Base-by-base conservation (phyloP, 92 coral and sea anemone species). In the Zoanthus solanderi region DNA sequence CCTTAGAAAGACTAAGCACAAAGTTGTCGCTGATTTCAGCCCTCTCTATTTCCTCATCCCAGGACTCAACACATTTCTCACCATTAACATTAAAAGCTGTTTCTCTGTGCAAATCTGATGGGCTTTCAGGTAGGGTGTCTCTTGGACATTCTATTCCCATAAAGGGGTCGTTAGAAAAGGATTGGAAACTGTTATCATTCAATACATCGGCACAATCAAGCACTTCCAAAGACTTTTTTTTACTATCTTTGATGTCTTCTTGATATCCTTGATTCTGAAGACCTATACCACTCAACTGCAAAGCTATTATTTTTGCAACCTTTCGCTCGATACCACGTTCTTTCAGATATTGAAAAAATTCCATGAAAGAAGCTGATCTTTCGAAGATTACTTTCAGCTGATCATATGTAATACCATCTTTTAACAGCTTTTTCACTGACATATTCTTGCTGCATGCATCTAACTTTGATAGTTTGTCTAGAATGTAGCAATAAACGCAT, bases 281-380 rank as follows among this genome's bases (percentile, higher is more conserved):
- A 3, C 99, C 99, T 69, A 88, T 75, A 60, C 94, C 95, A 30
- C 97, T 86, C 47, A 97, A 91, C 84, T 97, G 99, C 67, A 92
- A 85, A 0, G 96, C 98, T 14, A 97, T 92, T 63, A 87, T 89
- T 67, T 93, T 93, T 7, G 98, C 93, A 11, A 94, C 93, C 88
- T 92, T 95, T 28, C 99, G 90, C 61, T 97, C 98, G 17, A 97
- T 91, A 23, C 99, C 98, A 71, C 86, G 86, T 71, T 90, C 91
- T 84, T 97, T 95, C 89, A 97, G 67, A 32, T 50, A 48, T 69
- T 92, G 94, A 83, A 87, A 97, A 58, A 97, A 97, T 23, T 97
- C 99, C 95, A 95, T 78, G 83, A 86, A 97, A n/a, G 99, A 97
- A 65, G 90, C 93, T 45, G 97, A 93, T n/a, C 90, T 90, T 83